Evolutionary conservation across 2,888 invertebrate genomes (phyloP), one percentile per base, ranked within the genome.

Genomic region (Theretra japonica): DNA sequence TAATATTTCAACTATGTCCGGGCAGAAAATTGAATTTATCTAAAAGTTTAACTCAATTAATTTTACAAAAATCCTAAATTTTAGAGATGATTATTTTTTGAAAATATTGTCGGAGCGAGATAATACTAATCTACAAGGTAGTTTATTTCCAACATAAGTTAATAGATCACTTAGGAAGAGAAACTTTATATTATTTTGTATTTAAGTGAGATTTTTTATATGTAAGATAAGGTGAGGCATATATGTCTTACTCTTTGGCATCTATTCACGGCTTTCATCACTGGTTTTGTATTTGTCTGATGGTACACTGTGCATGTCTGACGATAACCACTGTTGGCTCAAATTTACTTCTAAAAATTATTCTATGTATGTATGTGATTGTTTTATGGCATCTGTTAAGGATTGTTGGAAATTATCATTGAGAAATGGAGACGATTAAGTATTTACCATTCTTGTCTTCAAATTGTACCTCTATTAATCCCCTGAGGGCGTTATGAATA

Each of bases 291-390:
- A 11, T 41, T 41, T 41, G 41, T 41, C 41, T 41, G 41, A 41
- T 41, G 41, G 8, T 41, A 48, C 17, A 17, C 23, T 17, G 28
- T 41, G 21, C 41, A 65, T 65, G 48, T 65, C 41, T 48, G 65
- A 65, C 65, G 48, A 65, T 48, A 65, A 65, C 65, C 23, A 21
- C 17, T 23, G 62, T 23, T 65, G 65, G 65, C 65, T 65, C 65
- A 65, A 65, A 65, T n/a, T n/a, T n/a, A 23, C 41, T 65, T 23
- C 6, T 23, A 23, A 25, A 58, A 58, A 23, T 41, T 33, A 19
- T 48, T 21, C 33, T 62, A 41, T 65, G 41, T 48, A 41, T 23
- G 21, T 23, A 11, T 48, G 8, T 65, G 17, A 23, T 17, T 58
- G 58, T 25, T 11, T 58, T 1, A 15, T 23, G 41, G 21, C 17